Base-by-base conservation (phyloP, 2,113 vertebrate genomes). In the Vanacampus margaritifer region DNA sequence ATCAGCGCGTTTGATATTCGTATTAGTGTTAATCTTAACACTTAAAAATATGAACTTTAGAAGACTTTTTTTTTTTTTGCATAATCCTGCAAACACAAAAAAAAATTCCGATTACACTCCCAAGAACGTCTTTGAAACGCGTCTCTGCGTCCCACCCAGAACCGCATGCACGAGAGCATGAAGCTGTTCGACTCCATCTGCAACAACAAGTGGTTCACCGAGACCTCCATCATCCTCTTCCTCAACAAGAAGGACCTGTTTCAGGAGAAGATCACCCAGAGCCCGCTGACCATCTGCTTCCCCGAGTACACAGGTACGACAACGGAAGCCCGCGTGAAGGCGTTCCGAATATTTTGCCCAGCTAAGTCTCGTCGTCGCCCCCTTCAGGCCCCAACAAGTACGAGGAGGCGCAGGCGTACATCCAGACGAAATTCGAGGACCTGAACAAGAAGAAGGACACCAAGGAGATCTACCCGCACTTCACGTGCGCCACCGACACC, bases 161-260 rank as follows among this genome's bases (percentile, higher is more conserved):
- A 98, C 83, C 97, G 97, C 37, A 98, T 99, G 97, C 97, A 99
- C 0, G 97, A 99, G 89, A 99, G 97, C 92, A 99, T 99, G 97
- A 99, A 99, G 93, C 92, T 99, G 51, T 99, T 99, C 0, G 97
- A 99, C 91, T 98, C 95, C 83, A 99, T 99, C 90, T 99, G 97
- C 85, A 99, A 99, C 92, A 99, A 99, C 91, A 99, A 99, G 87
- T 99, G 97, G 97, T 98, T 99, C 93, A 98, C 95, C 0, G 97
- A 99, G 90, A 99, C 97, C 0, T 99, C 97, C 89, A 99, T 99
- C 93, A 99, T 99, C 88, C 95, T 99, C 68, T 99, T 99, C 89
- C 97, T 99, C 86, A 99, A 99, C 92, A 99, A 99, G 94, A 98
- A 98, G 90, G 97, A 99, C 75, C 94, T 99, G 89, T 99, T 99